Evolutionary conservation across 1,140 invertebrate species (phyloP), one percentile per base, ranked within the genome.

Genomic region (Zaprionus camerounensis): DNA sequence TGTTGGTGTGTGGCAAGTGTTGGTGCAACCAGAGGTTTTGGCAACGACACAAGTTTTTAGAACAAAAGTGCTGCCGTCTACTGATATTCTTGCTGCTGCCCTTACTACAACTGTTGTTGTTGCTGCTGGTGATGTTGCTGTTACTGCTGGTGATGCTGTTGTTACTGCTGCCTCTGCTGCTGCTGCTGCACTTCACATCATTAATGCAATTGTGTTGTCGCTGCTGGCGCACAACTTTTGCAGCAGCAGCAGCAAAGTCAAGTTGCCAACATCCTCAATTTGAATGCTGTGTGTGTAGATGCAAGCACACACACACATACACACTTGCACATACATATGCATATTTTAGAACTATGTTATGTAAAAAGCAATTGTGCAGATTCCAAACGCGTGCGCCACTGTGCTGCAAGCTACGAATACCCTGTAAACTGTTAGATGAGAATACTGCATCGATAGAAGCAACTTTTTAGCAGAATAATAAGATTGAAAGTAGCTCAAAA

Each of bases 171-270:
- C 17, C 1, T 0, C 17, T 17, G 17, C 64, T 64, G 9, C 46
- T 72, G 3, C 38, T 55, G 61, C 41, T 51, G 65, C 78, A 64
- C 77, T 59, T n/a, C 56, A 68, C 81, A 84, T 81, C 81, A 90
- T 90, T 87, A 87, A 81, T 87, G 76, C 76, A 81, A 67, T 84
- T 84, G 81, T 78, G 68, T 64, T 69, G 78, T 49, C 56, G 56
- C 56, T 72, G 63, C 38, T 65, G 17, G 28, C 34, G 56, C 57
- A 51, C 28, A 76, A 67, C 69, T 66, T 76, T 44, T 53, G 55
- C 68, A 41, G 56, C 56, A 49, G 36, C 13, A 65, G 67, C 41
- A 59, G 22, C 34, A 57, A 73, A 77, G 70, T 77, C 70, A 68
- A 73, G 70, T 63, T 73, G 63, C 26, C 70, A 77, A 68, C 70